Conservation (phyloP, 2,113 vertebrate genomes). For the Amazona guildingii region DNA sequence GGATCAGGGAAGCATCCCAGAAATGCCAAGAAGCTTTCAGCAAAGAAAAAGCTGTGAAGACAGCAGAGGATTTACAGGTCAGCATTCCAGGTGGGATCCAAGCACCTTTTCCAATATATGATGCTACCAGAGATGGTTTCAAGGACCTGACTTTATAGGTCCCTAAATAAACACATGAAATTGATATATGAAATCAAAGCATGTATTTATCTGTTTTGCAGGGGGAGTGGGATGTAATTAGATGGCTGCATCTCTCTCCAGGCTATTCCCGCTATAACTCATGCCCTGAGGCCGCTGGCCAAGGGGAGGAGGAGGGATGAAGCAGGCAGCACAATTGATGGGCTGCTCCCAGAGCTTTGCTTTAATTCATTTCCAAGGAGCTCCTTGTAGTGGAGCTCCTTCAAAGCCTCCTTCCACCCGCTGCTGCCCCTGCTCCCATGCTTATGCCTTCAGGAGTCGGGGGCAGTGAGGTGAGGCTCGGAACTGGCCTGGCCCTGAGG, state of each 20-base stretch:
- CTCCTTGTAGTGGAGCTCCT: neutral
- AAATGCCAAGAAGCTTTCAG: neutral
- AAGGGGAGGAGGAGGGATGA: neutral
- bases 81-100: neutral
- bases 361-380: neutral
- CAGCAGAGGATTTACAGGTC: neutral
- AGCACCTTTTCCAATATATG: accelerated
- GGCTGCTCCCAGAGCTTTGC: conserved; percentile 34
- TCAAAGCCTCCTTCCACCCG: neutral
- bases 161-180: neutral
- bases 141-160: neutral
- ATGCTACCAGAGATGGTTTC: neutral
- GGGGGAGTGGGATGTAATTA: neutral
- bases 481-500: neutral
- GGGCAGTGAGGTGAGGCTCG: accelerated
- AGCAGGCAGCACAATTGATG: conserved; percentile 1
- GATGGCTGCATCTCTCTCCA: neutral
- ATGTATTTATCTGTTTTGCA: neutral
- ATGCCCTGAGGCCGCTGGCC: neutral
- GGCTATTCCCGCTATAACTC: neutral
- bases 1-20: neutral
- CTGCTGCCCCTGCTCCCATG: accelerated
- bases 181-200: neutral
- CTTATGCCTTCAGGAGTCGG: neutral
- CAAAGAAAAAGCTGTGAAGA: neutral